Conservation (phyloP, 2,113 vertebrate genomes). For the Sinocyclocheilus anophthalmus region DNA sequence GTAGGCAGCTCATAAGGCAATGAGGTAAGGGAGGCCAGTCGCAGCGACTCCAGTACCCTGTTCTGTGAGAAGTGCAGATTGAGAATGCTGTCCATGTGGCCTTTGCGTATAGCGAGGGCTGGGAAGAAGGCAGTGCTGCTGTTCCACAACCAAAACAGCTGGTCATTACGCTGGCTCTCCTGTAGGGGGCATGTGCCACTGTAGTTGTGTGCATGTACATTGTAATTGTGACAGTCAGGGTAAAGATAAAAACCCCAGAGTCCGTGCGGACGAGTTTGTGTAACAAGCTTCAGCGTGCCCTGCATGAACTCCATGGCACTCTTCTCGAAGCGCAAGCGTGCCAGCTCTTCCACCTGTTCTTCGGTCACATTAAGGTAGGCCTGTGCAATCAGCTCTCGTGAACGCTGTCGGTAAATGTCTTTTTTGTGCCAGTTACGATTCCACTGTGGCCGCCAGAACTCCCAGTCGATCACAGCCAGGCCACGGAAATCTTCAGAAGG, state of each 20-base stretch:
- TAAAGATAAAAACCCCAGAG: constrained; percentile 85
- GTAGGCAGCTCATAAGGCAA: constrained; percentile 74
- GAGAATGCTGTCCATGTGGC: constrained; percentile 67
- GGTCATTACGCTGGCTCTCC: constrained; percentile 79
- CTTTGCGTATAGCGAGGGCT: constrained; percentile 74
- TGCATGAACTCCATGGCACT: constrained; percentile 80
- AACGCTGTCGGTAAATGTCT: constrained; percentile 74
- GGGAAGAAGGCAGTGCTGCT: constrained; percentile 80
- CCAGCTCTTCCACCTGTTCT: constrained; percentile 72
- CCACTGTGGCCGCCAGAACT: constrained; percentile 81
- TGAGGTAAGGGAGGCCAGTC: constrained; percentile 74
- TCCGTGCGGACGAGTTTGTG: constrained; percentile 72
- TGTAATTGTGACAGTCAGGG: constrained; percentile 85
- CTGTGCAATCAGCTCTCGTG: constrained; percentile 70
- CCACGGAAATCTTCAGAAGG: constrained; percentile 77
- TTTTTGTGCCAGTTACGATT: constrained; percentile 77
- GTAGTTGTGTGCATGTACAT: constrained; percentile 75
- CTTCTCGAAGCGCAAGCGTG: constrained; percentile 78
- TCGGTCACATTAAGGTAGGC: constrained; percentile 72
- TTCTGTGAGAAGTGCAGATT: constrained; percentile 79
- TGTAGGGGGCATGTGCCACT: constrained; percentile 74
- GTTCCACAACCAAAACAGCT: constrained; percentile 84
- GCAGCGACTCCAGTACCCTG: constrained; percentile 76
- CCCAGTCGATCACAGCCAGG: constrained; percentile 80
- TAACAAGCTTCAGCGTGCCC: constrained; percentile 78